A percentile compares a stretch with the other conserved stretches of the same genome.
Evolutionary conservation across 2,113 vertebrate species (phyloP).

Genomic region (Piprites chloris): DNA sequence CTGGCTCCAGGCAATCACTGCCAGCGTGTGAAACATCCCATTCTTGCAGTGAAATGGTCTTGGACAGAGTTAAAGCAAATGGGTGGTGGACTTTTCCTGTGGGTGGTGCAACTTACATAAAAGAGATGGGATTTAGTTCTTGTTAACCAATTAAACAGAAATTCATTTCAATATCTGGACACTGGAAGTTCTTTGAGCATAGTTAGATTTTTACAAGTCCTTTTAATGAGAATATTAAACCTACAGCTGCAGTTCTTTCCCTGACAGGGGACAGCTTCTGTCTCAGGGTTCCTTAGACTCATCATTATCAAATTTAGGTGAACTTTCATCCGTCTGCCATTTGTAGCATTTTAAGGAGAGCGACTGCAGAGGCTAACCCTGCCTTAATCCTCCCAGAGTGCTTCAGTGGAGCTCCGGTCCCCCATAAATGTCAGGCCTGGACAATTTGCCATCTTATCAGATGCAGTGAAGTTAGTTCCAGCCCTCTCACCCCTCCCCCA

Average conservation of each 20-base stretch:
- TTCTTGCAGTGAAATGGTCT: constrained; percentile 45
- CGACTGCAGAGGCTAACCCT: background rate
- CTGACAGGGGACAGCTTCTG: constrained; percentile 17
- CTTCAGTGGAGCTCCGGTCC: constrained; percentile 7
- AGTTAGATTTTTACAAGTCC: background rate
- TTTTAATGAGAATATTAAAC: constrained; percentile 21
- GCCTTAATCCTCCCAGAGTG: constrained; percentile 64
- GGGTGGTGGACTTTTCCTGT: background rate
- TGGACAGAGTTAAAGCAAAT: constrained; percentile 39
- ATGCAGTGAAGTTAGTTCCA: constrained; percentile 27
- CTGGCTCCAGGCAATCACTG: constrained; percentile 67
- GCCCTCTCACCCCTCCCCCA: constrained; percentile 24
- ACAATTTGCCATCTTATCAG: constrained; percentile 56
- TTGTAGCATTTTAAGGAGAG: constrained; percentile 47
- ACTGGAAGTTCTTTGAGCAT: background rate
- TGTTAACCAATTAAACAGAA: background rate
- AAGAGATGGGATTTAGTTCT: background rate
- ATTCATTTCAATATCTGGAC: background rate
- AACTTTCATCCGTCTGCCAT: constrained; percentile 56
- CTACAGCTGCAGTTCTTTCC: background rate
- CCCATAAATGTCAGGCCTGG: constrained; percentile 64
- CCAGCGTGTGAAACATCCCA: constrained; percentile 70
- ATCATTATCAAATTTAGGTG: constrained; percentile 28
- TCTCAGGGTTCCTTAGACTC: constrained; percentile 4
- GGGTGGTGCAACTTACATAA: background rate